Evolutionary conservation across 92 coral and sea anemone genomes (phyloP), one percentile per base, ranked within the genome.

Genomic region (Umimayanthus kanabou): DNA sequence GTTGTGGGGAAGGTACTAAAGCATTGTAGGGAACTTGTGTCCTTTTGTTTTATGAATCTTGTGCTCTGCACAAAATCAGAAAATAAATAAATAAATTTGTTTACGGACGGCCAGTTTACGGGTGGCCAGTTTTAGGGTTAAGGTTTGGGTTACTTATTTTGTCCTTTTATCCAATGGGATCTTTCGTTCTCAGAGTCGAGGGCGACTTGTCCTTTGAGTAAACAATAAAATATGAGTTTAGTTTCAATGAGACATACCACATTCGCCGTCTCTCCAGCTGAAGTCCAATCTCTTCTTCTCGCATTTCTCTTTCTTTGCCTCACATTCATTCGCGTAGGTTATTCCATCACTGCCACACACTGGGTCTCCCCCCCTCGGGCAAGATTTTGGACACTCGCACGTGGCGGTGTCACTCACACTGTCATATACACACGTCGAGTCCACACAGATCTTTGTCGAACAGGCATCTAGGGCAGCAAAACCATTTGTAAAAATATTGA

Each of bases 331-430:
- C 47, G 90, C 94, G 89, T 95, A 97, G 30, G 96, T 95, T 50
- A 75, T 88, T 9, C 99, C 99, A 89, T 97, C 93, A 33, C 98
- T 97, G 39, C 97, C 98, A 81, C 99, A 97, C 5, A 97, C 99
- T 14, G 94, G 94, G 73, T 92, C 91, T n/a, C 89, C 92, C 25
- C 88, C 85, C 50, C 85, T 92, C 6, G 95, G 97, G 75, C 99
- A 97, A 65, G 73, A 80, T 9, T 76, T 85, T 2, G 89, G 87
- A 85, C 99, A 97, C 77, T 61, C 90, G 69, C 99, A 97, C 39
- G 80, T 84, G 2, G 98, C 85, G 50, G 76, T 74, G 4, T 95
- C 95, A 57, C 80, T 89, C 42, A 29, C 15, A 9, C 83, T 81
- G 72, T 77, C 83, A 3, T 92, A 90, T 1, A 61, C 39, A 79